Evolutionary conservation across 2,113 vertebrate genomes (phyloP).

Genomic region (Echinops telfairi): DNA sequence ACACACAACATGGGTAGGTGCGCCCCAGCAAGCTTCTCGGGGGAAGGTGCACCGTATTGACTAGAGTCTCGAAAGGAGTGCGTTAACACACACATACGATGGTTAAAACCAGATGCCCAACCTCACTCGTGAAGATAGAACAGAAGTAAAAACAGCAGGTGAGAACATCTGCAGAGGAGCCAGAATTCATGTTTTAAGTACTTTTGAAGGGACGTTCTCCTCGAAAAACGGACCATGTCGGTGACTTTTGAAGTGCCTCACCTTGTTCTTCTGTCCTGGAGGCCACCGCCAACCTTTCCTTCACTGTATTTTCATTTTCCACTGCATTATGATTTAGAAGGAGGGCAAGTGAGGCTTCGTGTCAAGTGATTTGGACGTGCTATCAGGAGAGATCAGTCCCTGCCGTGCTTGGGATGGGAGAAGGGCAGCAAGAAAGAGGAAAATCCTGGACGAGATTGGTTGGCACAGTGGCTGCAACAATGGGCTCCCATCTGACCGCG

Average conservation of each 20-base stretch:
- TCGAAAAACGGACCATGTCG: not conserved
- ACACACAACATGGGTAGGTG: not conserved
- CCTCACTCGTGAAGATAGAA: constrained; percentile 6
- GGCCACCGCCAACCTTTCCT: not conserved
- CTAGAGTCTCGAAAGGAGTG: not conserved
- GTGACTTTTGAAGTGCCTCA: not conserved
- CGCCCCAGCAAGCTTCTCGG: not conserved
- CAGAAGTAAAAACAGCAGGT: not conserved
- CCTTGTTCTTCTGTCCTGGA: not conserved
- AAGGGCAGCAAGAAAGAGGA: too few species aligned
- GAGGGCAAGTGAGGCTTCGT: too few species aligned
- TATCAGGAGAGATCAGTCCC: too few species aligned
- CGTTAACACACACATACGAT: not conserved
- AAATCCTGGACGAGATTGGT: too few species aligned
- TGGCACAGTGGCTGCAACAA: too few species aligned
- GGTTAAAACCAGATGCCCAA: not conserved
- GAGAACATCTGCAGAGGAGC: not conserved
- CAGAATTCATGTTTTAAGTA: not conserved
- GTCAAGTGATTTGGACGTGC: too few species aligned
- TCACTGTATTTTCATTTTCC: not conserved
- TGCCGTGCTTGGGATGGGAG: too few species aligned
- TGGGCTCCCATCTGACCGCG: too few species aligned
- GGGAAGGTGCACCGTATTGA: constrained; percentile 19
- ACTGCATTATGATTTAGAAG: too few species aligned
- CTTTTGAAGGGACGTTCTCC: not conserved